A percentile compares a stretch with the other conserved stretches of the same genome.
These are phyloP conservation scores for Solen grandis DNA, from an alignment of 1,140 invertebrate genomes.

Conservation along the genomic window DNA sequence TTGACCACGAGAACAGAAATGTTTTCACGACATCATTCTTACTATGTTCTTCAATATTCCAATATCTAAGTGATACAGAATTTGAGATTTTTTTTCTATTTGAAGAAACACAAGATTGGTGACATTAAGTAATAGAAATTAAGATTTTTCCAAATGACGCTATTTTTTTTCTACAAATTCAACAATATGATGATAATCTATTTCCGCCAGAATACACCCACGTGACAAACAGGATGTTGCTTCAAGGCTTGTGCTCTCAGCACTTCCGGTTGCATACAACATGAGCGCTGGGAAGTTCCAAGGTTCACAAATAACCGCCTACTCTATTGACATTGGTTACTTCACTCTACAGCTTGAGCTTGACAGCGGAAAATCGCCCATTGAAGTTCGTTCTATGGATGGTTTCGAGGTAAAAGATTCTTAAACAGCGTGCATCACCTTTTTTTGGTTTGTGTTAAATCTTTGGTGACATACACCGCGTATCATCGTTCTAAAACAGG, in stretches of 20 bases:
- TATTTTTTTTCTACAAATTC: no score
- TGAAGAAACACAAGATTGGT: no score
- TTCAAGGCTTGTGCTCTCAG: constrained; percentile 62
- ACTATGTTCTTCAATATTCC: no score
- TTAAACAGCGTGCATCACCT: background rate
- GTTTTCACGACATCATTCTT: no score
- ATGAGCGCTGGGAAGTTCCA: constrained; percentile 49
- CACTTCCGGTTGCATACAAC: constrained; percentile 72
- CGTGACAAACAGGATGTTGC: constrained; percentile 74
- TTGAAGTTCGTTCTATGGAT: constrained; percentile 53
- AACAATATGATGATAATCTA: no score
- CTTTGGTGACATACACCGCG: no score
- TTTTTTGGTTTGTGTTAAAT: background rate
- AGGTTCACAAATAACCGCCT: constrained; percentile 62
- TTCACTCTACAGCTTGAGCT: constrained; percentile 50
- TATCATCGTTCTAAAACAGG: no score
- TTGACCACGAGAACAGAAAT: no score
- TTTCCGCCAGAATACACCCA: constrained; percentile 76
- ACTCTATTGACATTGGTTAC: constrained; percentile 47
- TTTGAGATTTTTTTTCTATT: no score
- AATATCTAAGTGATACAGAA: no score
- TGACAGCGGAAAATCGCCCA: constrained; percentile 44
- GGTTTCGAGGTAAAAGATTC: constrained; percentile 65
- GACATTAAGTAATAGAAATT: no score
- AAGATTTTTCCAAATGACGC: no score